These are phyloP conservation scores for Caenorhabditis remanei DNA, from an alignment of 1,140 invertebrate genomes.

Conservation along the genomic window DNA sequence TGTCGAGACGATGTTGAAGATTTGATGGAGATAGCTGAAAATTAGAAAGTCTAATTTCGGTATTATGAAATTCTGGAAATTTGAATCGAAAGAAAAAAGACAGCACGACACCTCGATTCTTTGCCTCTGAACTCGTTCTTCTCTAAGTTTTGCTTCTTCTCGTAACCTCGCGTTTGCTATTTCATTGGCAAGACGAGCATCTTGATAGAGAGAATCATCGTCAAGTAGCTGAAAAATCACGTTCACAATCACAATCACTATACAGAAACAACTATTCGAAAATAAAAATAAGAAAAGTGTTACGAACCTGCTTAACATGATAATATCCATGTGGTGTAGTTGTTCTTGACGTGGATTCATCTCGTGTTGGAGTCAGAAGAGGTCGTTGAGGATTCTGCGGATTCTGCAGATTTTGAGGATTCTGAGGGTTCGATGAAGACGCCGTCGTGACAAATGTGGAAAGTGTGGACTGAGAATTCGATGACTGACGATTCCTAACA, in stretches of 20 bases:
- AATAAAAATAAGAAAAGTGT: background rate
- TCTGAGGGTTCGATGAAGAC: background rate
- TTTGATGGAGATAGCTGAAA: slow-evolving; percentile 21
- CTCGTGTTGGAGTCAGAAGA: slow-evolving; percentile 50
- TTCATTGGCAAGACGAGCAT: slow-evolving; percentile 61
- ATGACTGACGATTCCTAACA: slow-evolving; percentile 20
- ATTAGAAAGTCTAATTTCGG: background rate
- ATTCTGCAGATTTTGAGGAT: too few species aligned
- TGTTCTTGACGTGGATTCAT: slow-evolving; percentile 14
- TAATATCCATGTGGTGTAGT: slow-evolving; percentile 67
- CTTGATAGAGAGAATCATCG: slow-evolving; percentile 60
- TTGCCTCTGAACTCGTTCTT: slow-evolving; percentile 36
- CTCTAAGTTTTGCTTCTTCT: slow-evolving; percentile 57
- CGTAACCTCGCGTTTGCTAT: slow-evolving; percentile 50
- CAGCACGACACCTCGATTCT: slow-evolving; percentile 44
- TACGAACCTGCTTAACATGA: slow-evolving; percentile 71
- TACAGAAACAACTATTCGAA: background rate
- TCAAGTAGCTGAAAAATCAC: slow-evolving; percentile 42
- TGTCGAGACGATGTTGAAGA: background rate
- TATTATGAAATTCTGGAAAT: background rate
- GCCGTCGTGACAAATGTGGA: slow-evolving; percentile 35
- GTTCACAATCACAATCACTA: background rate
- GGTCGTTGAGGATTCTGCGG: background rate
- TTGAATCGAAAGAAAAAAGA: background rate
- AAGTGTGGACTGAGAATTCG: slow-evolving; percentile 49